These are phyloP conservation scores for Lymantria dispar DNA, from an alignment of 2,888 invertebrate genomes.

Conservation along the genomic window DNA sequence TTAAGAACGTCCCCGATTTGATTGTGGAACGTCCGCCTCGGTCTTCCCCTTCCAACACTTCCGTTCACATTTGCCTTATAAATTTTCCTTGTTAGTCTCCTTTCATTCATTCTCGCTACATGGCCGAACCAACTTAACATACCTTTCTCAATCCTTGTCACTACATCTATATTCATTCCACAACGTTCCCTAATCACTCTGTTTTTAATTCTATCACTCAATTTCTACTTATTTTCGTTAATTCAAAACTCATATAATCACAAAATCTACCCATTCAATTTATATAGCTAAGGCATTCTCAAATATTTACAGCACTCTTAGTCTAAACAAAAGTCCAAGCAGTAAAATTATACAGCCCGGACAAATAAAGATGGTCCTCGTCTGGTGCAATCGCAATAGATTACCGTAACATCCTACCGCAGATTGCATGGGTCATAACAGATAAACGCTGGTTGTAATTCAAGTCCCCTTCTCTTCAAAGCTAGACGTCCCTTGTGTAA, in stretches of 20 bases:
- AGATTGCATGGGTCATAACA: slow-evolving; percentile 72
- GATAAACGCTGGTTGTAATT: slow-evolving; percentile 68
- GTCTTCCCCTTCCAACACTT: too few species aligned
- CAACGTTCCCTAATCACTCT: too few species aligned
- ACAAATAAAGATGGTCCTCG: slow-evolving; percentile 30
- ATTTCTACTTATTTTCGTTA: neutral
- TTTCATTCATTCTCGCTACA: too few species aligned
- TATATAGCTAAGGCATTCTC: neutral
- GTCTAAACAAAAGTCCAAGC: slow-evolving; percentile 25
- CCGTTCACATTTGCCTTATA: too few species aligned
- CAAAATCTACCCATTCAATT: neutral
- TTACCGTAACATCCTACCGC: slow-evolving; percentile 50
- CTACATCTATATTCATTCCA: too few species aligned
- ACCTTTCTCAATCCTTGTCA: too few species aligned
- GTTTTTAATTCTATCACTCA: too few species aligned
- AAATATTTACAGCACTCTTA: slow-evolving; percentile 2
- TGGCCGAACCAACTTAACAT: too few species aligned
- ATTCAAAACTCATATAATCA: neutral
- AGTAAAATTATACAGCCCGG: slow-evolving; percentile 28
- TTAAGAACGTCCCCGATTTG: too few species aligned
- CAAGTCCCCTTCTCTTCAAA: slow-evolving; percentile 45
- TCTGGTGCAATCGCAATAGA: slow-evolving; percentile 50
- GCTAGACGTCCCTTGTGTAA: slow-evolving; percentile 49
- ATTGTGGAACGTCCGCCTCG: too few species aligned
- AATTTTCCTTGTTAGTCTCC: too few species aligned